Evolutionary conservation across 2,113 vertebrate genomes (phyloP).

Genomic region (Trematomus loennbergii): DNA sequence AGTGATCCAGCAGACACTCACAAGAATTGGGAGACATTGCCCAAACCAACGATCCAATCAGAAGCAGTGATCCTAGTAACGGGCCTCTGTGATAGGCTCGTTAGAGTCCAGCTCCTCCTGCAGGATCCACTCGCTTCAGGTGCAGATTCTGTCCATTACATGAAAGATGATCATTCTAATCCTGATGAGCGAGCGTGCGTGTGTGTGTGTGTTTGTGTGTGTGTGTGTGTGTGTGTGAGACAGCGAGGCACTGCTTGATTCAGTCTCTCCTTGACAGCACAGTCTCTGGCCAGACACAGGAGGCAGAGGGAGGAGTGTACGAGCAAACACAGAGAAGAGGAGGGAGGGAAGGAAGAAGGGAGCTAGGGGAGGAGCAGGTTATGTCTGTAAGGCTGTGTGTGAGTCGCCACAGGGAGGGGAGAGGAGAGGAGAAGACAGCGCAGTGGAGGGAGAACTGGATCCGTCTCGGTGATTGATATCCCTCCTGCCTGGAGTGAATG

Average conservation of each 20-base stretch:
- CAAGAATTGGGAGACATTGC: conserved; percentile 48
- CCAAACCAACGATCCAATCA: conserved; percentile 58
- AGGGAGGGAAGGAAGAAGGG: background rate
- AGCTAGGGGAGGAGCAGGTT: conserved; percentile 28
- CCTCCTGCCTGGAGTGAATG: conserved; percentile 61
- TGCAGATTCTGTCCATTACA: conserved; percentile 59
- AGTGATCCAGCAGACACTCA: conserved; percentile 81
- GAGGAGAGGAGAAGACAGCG: conserved; percentile 59
- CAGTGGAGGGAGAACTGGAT: conserved; percentile 52
- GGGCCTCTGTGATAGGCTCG: conserved; percentile 52
- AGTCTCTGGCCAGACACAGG: conserved; percentile 72
- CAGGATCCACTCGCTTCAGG: conserved; percentile 47
- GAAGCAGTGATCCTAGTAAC: conserved; percentile 47
- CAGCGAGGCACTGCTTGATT: conserved; percentile 77
- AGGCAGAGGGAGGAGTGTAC: conserved; percentile 56
- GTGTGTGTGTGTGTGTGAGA: conserved; percentile 45
- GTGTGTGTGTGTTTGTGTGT: conserved; percentile 33
- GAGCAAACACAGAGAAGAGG: conserved; percentile 5
- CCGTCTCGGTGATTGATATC: conserved; percentile 67
- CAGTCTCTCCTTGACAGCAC: conserved; percentile 72
- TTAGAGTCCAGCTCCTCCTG: conserved; percentile 65
- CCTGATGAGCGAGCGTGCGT: conserved; percentile 3
- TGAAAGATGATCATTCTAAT: conserved; percentile 58
- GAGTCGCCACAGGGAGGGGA: conserved; percentile 53
- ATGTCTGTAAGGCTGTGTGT: conserved; percentile 74